Percentiles rank a stretch among this genome's conserved stretches.
Conservation (phyloP, 2,888 invertebrate species). For the Cheilosia urbana region DNA sequence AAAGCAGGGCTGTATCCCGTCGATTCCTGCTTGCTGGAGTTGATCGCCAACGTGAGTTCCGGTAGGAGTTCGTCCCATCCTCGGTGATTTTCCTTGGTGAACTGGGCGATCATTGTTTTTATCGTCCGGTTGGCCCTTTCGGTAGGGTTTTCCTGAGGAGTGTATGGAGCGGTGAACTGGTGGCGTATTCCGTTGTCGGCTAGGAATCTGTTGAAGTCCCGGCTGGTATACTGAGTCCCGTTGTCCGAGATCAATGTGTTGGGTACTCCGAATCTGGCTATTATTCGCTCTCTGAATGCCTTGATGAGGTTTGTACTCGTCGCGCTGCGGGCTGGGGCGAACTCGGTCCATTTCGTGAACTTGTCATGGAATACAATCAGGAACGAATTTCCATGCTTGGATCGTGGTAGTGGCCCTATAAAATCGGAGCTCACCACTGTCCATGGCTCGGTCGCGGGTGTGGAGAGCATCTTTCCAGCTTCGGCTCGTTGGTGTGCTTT, state of each 20-base stretch:
- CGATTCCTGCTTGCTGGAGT: not conserved
- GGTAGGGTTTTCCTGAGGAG: not conserved
- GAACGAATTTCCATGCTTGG: not conserved
- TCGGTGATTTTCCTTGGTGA: not conserved
- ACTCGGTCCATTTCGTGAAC: not conserved
- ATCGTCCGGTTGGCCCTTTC: not conserved
- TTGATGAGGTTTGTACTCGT: not conserved
- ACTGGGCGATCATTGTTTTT: not conserved
- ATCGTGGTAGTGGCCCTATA: not conserved
- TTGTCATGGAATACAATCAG: not conserved
- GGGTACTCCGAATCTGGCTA: not conserved
- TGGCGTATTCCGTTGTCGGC: not conserved
- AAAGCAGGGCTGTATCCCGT: not conserved
- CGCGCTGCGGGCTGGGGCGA: not conserved
- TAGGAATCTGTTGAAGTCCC: not conserved
- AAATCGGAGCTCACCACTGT: not conserved
- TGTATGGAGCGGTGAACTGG: conserved; percentile 1
- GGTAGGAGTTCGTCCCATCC: not conserved
- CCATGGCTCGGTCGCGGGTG: not conserved
- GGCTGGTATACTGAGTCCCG: too few relatives aligned
- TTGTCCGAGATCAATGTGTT: not conserved
- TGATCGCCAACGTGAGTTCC: too few relatives aligned
- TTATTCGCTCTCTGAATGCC: not conserved
- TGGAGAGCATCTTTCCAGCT: not conserved
- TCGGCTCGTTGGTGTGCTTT: not conserved